A percentile compares a stretch with the other conserved stretches of the same genome.
Evolutionary conservation across 2,113 vertebrate genomes (phyloP).

Genomic region (Peromyscus maniculatus): DNA sequence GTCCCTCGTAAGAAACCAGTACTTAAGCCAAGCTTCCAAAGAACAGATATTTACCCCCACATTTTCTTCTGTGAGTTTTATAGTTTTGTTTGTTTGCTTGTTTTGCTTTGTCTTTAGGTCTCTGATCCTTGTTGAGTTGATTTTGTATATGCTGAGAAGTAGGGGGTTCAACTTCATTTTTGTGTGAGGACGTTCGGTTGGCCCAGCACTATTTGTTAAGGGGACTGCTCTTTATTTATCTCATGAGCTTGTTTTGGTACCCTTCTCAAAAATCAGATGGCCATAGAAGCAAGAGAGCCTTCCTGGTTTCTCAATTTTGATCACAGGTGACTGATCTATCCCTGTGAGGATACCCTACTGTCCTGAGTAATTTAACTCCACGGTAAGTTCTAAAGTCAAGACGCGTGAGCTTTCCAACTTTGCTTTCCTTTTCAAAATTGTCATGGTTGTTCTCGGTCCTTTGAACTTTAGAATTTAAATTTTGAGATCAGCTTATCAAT

Average conservation of each 20-base stretch:
- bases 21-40: neutral
- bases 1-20: neutral
- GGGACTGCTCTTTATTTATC: neutral
- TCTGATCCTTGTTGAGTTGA: slow-evolving; percentile 29
- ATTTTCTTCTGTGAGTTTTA: neutral
- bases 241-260: neutral
- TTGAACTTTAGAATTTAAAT: slow-evolving; percentile 16
- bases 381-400: slow-evolving; percentile 27
- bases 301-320: neutral
- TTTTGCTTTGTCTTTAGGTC: neutral
- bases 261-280: neutral
- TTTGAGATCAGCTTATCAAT: slow-evolving; percentile 19
- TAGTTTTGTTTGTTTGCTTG: too few relatives aligned
- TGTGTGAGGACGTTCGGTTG: neutral
- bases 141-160: neutral
- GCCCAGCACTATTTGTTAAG: neutral
- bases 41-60: neutral
- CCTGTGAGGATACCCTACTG: neutral
- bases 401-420: neutral
- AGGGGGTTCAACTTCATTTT: neutral
- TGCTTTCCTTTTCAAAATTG: slow-evolving; percentile 24
- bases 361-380: slow-evolving; percentile 22
- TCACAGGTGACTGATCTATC: neutral
- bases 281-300: neutral
- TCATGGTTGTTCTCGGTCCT: neutral